Percentiles rank a stretch among this genome's conserved stretches.
phyloP scores from a whole-genome alignment of 2,113 vertebrate genomes.

The Sciurus niger region DNA sequence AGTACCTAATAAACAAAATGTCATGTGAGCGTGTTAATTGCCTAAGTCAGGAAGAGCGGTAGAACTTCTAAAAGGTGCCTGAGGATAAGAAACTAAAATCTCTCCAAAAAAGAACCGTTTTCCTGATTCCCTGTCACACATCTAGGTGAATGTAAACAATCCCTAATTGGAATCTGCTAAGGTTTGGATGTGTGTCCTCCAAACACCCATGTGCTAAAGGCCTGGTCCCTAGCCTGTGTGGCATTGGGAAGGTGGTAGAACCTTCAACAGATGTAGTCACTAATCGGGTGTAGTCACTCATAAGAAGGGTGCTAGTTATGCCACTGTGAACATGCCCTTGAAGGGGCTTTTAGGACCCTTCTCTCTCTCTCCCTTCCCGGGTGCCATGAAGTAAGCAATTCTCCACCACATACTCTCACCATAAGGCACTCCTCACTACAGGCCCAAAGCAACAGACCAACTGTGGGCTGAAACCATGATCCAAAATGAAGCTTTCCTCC shows the following conservation, averaged over 20 bases:
- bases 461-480: not conserved
- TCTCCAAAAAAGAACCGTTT: not conserved
- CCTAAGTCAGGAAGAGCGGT: not conserved
- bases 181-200: not conserved
- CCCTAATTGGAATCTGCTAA: not conserved
- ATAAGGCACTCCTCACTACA: too few species aligned
- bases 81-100: not conserved
- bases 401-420: not conserved
- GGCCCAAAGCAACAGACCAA: not conserved
- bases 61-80: slow-evolving; percentile 44
- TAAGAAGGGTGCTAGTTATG: not conserved
- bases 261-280: not conserved
- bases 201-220: too few species aligned
- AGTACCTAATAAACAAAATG: slow-evolving; percentile 67
- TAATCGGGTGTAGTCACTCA: too few species aligned
- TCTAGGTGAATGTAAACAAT: not conserved
- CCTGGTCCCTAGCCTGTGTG: not conserved
- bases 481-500: too few species aligned
- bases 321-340: not conserved
- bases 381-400: not conserved
- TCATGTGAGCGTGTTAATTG: slow-evolving; percentile 56
- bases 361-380: not conserved
- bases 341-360: not conserved
- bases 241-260: too few species aligned
- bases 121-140: not conserved